Base-by-base conservation (phyloP, 2,113 vertebrate species). In the Trogon surrucura region DNA sequence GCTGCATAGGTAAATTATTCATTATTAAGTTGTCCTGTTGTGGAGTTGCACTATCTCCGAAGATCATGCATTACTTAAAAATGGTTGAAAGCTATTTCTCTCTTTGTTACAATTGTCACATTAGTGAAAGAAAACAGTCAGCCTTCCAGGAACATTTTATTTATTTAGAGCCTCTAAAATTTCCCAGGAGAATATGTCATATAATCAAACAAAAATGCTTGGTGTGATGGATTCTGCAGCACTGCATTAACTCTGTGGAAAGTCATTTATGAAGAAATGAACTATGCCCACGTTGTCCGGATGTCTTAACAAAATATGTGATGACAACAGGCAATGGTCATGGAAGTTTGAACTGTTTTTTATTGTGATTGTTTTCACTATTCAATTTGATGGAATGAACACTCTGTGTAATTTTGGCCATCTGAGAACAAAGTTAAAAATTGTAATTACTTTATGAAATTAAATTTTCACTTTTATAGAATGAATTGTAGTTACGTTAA, bases 191-290 rank as follows among this genome's bases (percentile, higher is more conserved):
- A 90, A 36, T 64, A 53, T 88, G 44, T 89, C 50, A 91, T 34
- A 66, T 51, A 87, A 90, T 85, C 71, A 93, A 92, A 85, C 17
- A 77, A 87, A 96, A 95, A 82, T 73, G 10, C 65, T 87, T 80
- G 50, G 34, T 8, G 4, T 87, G 77, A 96, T 88, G 62, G 75
- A 82, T 93, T 94, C n/a, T 77, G 32, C 83, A 90, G 32, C 34
- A 85, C 29, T 26, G 13, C 3, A 0, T 82, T 88, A 27, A 54
- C 73, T 93, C 36, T 61, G 36, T 73, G 73, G 29, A 69, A 84
- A 90, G 38, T n/a, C 2, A 66, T 85, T 81, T 92, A 82, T 67
- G 38, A 81, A 91, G 92, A 67, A 93, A 94, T 58, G 12, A 78
- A 83, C 65, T 53, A 45, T 88, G 23, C 10, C 34, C 16, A 14